Evolutionary conservation across 2,113 vertebrate species (phyloP), one percentile per base, ranked within the genome.

Genomic region (Dasyurus viverrinus): DNA sequence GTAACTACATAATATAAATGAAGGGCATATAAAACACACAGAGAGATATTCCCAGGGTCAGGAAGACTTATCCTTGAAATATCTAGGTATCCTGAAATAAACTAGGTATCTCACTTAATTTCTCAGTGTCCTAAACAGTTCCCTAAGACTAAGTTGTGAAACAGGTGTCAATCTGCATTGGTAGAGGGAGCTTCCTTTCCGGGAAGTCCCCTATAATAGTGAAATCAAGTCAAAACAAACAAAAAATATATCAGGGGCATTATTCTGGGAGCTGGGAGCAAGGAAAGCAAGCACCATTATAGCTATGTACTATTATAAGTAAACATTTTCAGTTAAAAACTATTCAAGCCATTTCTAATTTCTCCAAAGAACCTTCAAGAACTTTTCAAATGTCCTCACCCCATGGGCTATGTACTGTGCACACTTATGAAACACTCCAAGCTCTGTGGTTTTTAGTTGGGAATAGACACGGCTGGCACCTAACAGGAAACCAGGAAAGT

Each of bases 341-440:
- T 89, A 96, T 98, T 94, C 92, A 93, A 60, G 26, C 54, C 96
- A 95, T 97, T 96, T 93, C 93, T 92, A 94, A 90, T 89, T 97
- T 97, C 95, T 95, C 89, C 97, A 84, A 97, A 97, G 36, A 95
- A 95, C 22, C 16, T 27, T 94, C 95, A 97, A 92, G 25, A n/a
- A 95, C 94, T 95, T 93, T 55, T 95, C 90, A 95, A 94, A 89
- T 90, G 55, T 96, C 97, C 97, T 98, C 97, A 6, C n/a, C 68
- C 68, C n/a, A 84, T 42, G 16, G n/a, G 2, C 36, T 84, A 16
- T 42, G 68, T 22, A 42, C n/a, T 84, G 68, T 84, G n/a, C 36
- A 23, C 68, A 84, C 2, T 42, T 42, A 84, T 84, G n/a, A 84
- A 84, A 84, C 68, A n/a, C 16, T 42, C n/a, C 6, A 84, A 84